Conservation (phyloP, 2,113 vertebrate genomes). For the Dicerorhinus sumatrensis region DNA sequence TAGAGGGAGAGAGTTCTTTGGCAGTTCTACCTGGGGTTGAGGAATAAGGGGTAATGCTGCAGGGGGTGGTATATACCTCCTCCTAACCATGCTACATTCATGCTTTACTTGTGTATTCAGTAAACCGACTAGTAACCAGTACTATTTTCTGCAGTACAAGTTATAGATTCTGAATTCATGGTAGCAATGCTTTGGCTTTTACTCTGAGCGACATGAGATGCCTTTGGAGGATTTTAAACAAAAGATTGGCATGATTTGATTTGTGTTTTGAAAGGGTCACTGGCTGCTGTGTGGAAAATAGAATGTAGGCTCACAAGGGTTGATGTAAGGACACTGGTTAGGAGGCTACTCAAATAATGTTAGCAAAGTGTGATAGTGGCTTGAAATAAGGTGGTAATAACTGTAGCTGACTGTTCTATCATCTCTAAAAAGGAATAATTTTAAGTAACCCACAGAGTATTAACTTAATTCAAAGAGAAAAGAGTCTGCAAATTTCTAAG, state of each 20-base stretch:
- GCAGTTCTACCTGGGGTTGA: not conserved
- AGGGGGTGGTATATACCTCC: rapidly evolving
- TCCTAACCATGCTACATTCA: not conserved
- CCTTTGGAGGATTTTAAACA: conserved; percentile 39
- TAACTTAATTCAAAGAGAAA: not conserved
- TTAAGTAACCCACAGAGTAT: not conserved
- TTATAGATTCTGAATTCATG: not conserved
- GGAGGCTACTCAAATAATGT: not conserved
- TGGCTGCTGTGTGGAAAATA: not conserved
- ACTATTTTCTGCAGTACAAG: not conserved
- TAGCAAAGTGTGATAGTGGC: not conserved
- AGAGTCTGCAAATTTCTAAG: not conserved
- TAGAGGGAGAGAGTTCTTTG: not conserved
- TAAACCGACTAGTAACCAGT: not conserved
- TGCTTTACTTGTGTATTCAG: not conserved
- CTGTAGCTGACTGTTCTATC: not conserved
- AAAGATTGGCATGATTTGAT: conserved; percentile 1
- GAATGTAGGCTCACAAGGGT: not conserved
- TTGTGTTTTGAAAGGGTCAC: conserved; percentile 4
- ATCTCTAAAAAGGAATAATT: not conserved
- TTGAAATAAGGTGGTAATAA: not conserved
- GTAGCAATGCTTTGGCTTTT: not conserved
- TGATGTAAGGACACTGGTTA: not conserved
- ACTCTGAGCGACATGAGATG: not conserved
- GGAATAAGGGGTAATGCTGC: not conserved